Conservation (phyloP, 1,140 invertebrate genomes). For the Drosophila murphyi region DNA sequence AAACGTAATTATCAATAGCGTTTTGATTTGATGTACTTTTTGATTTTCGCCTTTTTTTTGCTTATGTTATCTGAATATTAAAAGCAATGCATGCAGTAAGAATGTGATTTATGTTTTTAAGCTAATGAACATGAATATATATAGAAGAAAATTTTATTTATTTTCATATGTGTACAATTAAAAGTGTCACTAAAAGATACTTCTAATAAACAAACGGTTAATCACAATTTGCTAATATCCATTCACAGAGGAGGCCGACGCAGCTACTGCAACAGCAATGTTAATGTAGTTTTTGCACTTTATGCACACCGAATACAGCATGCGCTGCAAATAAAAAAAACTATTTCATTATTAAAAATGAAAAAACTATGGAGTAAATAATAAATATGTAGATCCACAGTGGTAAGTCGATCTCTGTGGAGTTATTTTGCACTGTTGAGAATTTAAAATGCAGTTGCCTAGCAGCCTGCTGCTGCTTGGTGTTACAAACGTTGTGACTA, state of each 20-base stretch:
- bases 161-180: background rate
- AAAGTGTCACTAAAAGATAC: background rate
- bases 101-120: background rate
- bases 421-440: background rate
- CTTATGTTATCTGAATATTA: constrained; percentile 6
- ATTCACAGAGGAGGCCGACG: constrained; percentile 5
- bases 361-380: background rate
- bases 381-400: too few relatives aligned
- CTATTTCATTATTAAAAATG: background rate
- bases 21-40: too few relatives aligned
- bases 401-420: too few relatives aligned
- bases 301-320: constrained; percentile 6
- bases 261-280: background rate
- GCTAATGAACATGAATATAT: too few relatives aligned
- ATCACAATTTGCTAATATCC: constrained; percentile 15
- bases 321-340: constrained; percentile 7
- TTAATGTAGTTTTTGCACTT: constrained; percentile 5
- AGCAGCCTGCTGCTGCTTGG: background rate
- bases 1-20: constrained; percentile 11
- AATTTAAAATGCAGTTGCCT: background rate
- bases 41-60: background rate
- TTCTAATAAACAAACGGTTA: constrained; percentile 4
- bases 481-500: constrained; percentile 14
- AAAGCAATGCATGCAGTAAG: background rate
- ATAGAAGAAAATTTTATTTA: too few relatives aligned